Percentiles rank a stretch among this genome's conserved stretches.
Conservation (phyloP, 2,888 invertebrate species). For the Acanthacorydalis orientalis region DNA sequence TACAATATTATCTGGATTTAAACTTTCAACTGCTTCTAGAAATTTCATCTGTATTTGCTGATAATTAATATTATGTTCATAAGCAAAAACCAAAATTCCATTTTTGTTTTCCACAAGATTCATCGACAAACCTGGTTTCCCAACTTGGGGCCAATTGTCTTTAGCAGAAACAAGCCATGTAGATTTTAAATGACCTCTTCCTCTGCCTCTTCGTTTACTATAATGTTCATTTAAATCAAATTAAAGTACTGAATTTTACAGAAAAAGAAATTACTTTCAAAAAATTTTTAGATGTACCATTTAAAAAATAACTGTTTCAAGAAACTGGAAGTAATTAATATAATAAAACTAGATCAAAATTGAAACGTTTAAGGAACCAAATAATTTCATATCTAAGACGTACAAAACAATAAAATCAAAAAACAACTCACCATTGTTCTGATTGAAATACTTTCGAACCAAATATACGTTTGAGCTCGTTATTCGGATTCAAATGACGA, state of each 20-base stretch:
- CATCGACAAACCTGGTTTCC: slow-evolving; percentile 60
- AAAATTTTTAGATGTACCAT: too few relatives aligned
- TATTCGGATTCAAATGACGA: slow-evolving; percentile 59
- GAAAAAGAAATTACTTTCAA: too few relatives aligned
- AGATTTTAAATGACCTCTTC: slow-evolving; percentile 38
- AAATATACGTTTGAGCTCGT: slow-evolving; percentile 67
- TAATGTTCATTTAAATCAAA: slow-evolving; percentile 9
- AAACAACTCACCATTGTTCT: slow-evolving; percentile 24
- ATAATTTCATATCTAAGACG: not conserved
- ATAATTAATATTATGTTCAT: slow-evolving; percentile 58
- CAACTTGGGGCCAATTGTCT: slow-evolving; percentile 53
- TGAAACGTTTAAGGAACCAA: not conserved
- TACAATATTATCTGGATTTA: slow-evolving; percentile 62
- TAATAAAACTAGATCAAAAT: slow-evolving; percentile 5
- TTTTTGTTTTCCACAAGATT: slow-evolving; percentile 34
- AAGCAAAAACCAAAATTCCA: slow-evolving; percentile 46
- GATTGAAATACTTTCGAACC: slow-evolving; percentile 60
- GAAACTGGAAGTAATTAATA: too few relatives aligned
- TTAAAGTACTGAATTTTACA: too few relatives aligned
- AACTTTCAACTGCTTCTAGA: slow-evolving; percentile 58
- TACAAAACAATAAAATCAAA: not conserved
- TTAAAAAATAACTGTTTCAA: too few relatives aligned
- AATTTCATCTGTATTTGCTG: slow-evolving; percentile 58
- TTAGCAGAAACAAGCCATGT: slow-evolving; percentile 52
- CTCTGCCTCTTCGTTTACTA: slow-evolving; percentile 35